Conservation (phyloP, 2,797 vertebrate species). For the Alca torda region DNA sequence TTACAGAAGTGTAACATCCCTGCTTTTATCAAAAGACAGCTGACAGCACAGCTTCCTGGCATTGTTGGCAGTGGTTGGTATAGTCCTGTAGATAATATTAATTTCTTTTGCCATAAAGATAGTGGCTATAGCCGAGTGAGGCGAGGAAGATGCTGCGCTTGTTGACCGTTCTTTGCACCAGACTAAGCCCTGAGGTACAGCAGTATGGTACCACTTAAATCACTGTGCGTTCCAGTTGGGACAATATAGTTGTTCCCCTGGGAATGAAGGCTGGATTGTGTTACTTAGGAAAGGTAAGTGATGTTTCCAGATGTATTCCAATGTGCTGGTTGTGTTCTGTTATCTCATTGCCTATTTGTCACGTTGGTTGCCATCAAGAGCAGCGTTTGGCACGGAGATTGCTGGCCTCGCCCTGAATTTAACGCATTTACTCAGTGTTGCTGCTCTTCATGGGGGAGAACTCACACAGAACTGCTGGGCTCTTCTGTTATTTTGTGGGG, state of each 20-base stretch:
- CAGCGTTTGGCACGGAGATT: background rate
- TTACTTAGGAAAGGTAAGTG: background rate
- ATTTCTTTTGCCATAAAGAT: background rate
- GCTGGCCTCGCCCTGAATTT: background rate
- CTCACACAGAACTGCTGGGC: fast-evolving
- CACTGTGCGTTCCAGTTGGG: background rate
- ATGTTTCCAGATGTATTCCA: background rate
- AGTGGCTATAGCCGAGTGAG: background rate
- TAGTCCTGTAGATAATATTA: background rate
- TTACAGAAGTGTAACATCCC: background rate
- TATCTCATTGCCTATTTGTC: background rate
- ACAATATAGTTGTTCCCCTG: background rate
- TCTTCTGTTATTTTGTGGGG: background rate
- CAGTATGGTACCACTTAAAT: background rate
- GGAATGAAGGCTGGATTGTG: background rate
- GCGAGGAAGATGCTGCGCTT: background rate
- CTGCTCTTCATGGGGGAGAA: background rate
- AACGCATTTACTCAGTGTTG: fast-evolving
- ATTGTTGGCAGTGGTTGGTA: background rate
- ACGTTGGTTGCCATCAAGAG: background rate
- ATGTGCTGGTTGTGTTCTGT: background rate
- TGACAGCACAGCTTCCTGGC: background rate
- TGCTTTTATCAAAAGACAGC: background rate
- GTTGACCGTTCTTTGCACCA: background rate
- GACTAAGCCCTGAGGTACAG: background rate